A percentile compares a stretch with the other conserved stretches of the same genome.
phyloP scores from a whole-genome alignment of 2,888 invertebrate genomes.

The Dryomyza anilis region DNA sequence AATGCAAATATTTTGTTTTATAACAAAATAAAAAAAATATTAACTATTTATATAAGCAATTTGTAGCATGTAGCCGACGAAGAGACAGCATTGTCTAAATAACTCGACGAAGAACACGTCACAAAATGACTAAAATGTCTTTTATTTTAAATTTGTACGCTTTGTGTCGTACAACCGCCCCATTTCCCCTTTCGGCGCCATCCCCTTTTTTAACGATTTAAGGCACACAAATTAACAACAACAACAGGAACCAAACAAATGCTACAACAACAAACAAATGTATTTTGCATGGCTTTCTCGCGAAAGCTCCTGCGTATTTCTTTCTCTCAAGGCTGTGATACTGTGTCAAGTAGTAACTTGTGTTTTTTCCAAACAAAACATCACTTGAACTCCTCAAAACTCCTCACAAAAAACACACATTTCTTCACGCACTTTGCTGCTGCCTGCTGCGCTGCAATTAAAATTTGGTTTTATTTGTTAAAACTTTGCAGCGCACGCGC shows the following conservation, averaged over 20 bases:
- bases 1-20: too few relatives aligned
- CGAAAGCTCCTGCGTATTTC: background rate
- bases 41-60: too few relatives aligned
- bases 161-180: background rate
- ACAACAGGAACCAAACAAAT: background rate
- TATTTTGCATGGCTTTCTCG: slow-evolving; percentile 4
- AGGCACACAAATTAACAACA: too few relatives aligned
- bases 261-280: slow-evolving; percentile 19
- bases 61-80: too few relatives aligned
- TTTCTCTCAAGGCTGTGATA: slow-evolving; percentile 38
- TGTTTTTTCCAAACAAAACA: background rate
- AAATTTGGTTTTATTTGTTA: slow-evolving; percentile 35
- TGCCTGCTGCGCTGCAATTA: slow-evolving; percentile 35
- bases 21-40: too few relatives aligned
- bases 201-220: slow-evolving; percentile 12
- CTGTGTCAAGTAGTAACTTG: slow-evolving; percentile 37
- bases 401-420: too few relatives aligned
- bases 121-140: too few relatives aligned
- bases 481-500: slow-evolving; percentile 36
- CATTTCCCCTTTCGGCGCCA: slow-evolving; percentile 24
- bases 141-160: too few relatives aligned
- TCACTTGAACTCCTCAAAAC: background rate
- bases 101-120: too few relatives aligned
- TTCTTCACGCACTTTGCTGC: background rate
- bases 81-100: too few relatives aligned